Evolutionary conservation across 35 echinoderm and acorn worm species (phyloP).

Genomic region (Eucidaris tribuloides): DNA sequence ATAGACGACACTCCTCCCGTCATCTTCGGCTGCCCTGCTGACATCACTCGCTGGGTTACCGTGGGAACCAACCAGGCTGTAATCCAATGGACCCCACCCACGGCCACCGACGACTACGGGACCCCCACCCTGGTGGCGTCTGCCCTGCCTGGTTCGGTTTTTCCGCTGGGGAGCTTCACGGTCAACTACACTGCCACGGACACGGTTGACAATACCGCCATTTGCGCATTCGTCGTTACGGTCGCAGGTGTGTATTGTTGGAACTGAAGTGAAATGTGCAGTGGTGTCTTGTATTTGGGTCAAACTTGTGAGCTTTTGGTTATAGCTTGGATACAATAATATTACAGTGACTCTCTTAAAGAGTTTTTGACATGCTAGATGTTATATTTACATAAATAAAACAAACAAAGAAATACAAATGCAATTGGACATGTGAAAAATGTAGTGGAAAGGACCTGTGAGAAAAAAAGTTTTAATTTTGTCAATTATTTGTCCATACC

Average conservation of each 20-base stretch:
- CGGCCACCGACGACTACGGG: slow-evolving; percentile 23
- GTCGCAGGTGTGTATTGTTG: slow-evolving; percentile 13
- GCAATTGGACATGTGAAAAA: too few species aligned
- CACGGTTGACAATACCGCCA: slow-evolving; percentile 17
- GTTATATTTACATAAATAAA: too few species aligned
- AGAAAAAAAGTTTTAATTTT: too few species aligned
- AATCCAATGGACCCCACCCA: slow-evolving; percentile 24
- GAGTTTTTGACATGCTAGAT: too few species aligned
- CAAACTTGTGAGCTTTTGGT: too few species aligned
- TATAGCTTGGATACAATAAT: too few species aligned
- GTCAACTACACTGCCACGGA: slow-evolving; percentile 31
- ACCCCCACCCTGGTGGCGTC: background rate
- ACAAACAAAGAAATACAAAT: too few species aligned
- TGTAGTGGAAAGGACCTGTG: too few species aligned
- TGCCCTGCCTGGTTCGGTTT: slow-evolving; percentile 6
- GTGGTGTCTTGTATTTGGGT: too few species aligned
- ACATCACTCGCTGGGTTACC: background rate
- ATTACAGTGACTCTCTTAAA: too few species aligned
- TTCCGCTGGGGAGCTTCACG: background rate
- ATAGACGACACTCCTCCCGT: slow-evolving; percentile 1
- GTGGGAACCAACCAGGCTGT: background rate
- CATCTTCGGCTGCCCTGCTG: slow-evolving; percentile 1
- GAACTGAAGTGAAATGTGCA: too few species aligned
- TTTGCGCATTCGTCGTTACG: slow-evolving; percentile 30
- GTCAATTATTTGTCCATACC: too few species aligned